Percentiles rank a stretch among this genome's conserved stretches.
Conservation (phyloP, 2,888 invertebrate genomes). For the Salticus scenicus region DNA sequence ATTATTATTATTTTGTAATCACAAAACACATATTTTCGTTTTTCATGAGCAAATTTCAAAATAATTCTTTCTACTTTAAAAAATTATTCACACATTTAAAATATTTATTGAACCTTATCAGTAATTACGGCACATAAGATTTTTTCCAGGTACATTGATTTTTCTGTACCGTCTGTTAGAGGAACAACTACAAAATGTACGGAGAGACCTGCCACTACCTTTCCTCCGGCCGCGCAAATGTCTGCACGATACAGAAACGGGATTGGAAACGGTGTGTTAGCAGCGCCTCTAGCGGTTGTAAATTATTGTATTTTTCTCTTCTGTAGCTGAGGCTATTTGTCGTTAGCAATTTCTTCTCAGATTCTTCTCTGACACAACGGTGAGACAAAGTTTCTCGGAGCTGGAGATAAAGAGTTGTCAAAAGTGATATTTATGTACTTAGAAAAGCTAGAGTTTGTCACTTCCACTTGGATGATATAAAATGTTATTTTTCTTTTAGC, state of each 20-base stretch:
- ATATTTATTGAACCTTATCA: background rate
- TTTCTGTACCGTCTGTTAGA: background rate
- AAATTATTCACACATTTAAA: no score
- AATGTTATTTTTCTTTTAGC: no score
- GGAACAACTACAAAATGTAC: background rate
- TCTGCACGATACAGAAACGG: background rate
- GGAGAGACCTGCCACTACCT: background rate
- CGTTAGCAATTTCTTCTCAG: background rate
- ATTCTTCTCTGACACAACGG: background rate
- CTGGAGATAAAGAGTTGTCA: background rate
- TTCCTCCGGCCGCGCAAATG: background rate
- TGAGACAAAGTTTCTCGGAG: background rate
- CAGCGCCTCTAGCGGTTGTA: background rate
- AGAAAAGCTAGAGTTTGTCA: no score
- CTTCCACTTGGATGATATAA: no score
- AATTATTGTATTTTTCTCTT: background rate
- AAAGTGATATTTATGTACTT: background rate
- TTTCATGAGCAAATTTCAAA: no score
- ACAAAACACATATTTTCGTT: no score
- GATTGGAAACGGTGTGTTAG: background rate
- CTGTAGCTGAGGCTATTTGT: background rate
- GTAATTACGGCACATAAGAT: background rate
- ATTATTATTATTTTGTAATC: no score
- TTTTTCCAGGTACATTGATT: constrained; percentile 1
- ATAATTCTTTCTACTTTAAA: no score